Percentiles rank a stretch among this genome's conserved stretches.
Conservation (phyloP, 1,140 invertebrate species). For the Mamestra configurata region DNA sequence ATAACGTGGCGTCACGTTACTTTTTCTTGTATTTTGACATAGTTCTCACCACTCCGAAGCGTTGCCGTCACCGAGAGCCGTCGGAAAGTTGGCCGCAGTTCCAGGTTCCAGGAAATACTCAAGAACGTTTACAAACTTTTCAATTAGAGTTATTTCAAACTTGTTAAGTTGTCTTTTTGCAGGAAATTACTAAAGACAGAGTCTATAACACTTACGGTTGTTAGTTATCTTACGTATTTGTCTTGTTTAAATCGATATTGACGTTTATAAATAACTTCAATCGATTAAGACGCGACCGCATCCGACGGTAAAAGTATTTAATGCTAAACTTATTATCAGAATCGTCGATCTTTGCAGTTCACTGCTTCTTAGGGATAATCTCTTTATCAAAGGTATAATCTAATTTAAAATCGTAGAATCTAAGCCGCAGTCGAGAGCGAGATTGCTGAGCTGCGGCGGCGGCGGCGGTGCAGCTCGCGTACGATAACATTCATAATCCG, state of each 20-base stretch:
- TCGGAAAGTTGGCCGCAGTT: conserved; percentile 25
- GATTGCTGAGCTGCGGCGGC: conserved; percentile 61
- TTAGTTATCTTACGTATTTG: conserved; percentile 15
- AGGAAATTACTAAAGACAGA: background rate
- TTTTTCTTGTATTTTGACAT: conserved; percentile 20
- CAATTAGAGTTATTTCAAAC: conserved; percentile 37
- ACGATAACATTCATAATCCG: conserved; percentile 78
- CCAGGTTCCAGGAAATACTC: conserved; percentile 27
- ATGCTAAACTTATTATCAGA: background rate
- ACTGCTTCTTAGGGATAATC: conserved; percentile 10
- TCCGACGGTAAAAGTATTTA: conserved; percentile 1
- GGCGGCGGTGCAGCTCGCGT: conserved; percentile 61
- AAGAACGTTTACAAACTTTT: conserved; percentile 38
- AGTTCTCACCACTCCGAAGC: conserved; percentile 52
- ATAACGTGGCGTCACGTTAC: conserved; percentile 75
- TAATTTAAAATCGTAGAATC: background rate
- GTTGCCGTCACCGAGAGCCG: background rate
- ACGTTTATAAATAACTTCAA: conserved; percentile 26
- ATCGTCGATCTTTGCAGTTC: conserved; percentile 20
- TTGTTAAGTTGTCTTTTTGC: conserved; percentile 16
- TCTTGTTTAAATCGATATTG: conserved; percentile 1
- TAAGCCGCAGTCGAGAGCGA: conserved; percentile 25
- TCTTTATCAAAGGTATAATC: conserved; percentile 22
- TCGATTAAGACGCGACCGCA: conserved; percentile 11
- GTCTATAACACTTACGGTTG: background rate